Base-by-base conservation (phyloP, 2,113 vertebrate species). In the Xiphorhynchus elegans region DNA sequence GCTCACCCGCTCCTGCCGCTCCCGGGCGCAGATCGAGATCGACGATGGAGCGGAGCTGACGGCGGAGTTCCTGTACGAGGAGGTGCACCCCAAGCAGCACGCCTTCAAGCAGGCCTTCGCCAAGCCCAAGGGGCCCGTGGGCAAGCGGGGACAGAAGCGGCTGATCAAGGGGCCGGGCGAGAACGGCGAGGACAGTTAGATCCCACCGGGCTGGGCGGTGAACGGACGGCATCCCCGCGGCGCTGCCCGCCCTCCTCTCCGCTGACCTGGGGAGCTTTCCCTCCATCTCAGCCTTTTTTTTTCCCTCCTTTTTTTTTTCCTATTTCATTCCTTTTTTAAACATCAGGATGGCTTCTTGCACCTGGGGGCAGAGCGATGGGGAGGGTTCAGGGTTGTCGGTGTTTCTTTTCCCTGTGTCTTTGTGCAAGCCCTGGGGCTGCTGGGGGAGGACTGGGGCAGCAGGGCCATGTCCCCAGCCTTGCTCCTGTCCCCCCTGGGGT, bases 1-100 rank as follows among this genome's bases (percentile, higher is more conserved):
- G 7, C 89, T 95, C 58, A 92, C 7, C 9, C 11, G 24, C 0
- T 1, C 44, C 68, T 14, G 9, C 60, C 0, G 0, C 28, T 50
- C 60, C 46, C 0, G 25, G 70, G 67, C 1, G 3, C 95, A 99
- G 99, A 99, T 99, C 10, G 99, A 99, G 98, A 99, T 99, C 19
- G 99, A 99, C 2, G 98, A 98, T 1, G 99, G 99, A 3, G 98
- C 99, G 0, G 98, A 99, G 91, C 98, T 99, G 96, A 99, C 99
- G 0, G 98, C 99, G 0, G 99, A 99, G 82, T 99, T 99, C 96
- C 98, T 99, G 78, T 99, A 99, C 1, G 99, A 99, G 11, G 99
- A 99, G 96, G 99, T 99, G 49, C 99, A 99, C 95, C 99, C 99
- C 29, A 99, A 99, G 95, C 99, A 99, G 89, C 99, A 99, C 1